These are phyloP conservation scores for Leptopterna dolabrata DNA, from an alignment of 2,888 invertebrate genomes.

Conservation along the genomic window DNA sequence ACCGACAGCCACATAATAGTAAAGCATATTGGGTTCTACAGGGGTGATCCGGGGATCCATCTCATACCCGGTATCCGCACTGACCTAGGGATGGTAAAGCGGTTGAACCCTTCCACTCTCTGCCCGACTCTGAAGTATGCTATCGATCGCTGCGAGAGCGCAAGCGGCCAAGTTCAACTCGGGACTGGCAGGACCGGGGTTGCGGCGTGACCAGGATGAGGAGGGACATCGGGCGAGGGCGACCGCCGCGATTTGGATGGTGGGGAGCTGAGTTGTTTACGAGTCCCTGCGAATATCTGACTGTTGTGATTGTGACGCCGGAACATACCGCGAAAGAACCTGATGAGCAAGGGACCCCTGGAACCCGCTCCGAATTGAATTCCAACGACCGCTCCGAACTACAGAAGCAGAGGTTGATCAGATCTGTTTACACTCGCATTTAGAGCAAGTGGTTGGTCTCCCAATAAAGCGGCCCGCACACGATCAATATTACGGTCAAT, in stretches of 20 bases:
- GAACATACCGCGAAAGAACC: background rate
- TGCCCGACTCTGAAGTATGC: background rate
- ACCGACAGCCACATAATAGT: slow-evolving; percentile 52
- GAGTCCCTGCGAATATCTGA: too few relatives aligned
- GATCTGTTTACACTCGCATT: too few relatives aligned
- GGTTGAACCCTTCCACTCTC: background rate
- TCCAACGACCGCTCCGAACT: background rate
- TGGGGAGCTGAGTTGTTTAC: background rate
- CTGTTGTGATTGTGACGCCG: background rate
- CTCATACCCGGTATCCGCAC: slow-evolving; percentile 27
- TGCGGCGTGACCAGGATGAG: background rate
- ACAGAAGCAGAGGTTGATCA: background rate
- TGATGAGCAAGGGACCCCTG: background rate
- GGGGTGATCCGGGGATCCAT: slow-evolving; percentile 42
- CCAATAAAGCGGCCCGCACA: too few relatives aligned
- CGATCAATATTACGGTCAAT: too few relatives aligned
- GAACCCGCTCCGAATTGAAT: background rate
- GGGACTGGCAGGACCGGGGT: background rate
- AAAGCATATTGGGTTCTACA: slow-evolving; percentile 36
- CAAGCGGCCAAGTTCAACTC: slow-evolving; percentile 36
- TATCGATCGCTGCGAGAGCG: slow-evolving; percentile 39
- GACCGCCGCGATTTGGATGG: background rate
- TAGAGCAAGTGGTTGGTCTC: too few relatives aligned
- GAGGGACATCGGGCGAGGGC: background rate
- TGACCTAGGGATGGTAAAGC: slow-evolving; percentile 18